Conservation (phyloP, 2,113 vertebrate genomes). For the Nannospalax galili region DNA sequence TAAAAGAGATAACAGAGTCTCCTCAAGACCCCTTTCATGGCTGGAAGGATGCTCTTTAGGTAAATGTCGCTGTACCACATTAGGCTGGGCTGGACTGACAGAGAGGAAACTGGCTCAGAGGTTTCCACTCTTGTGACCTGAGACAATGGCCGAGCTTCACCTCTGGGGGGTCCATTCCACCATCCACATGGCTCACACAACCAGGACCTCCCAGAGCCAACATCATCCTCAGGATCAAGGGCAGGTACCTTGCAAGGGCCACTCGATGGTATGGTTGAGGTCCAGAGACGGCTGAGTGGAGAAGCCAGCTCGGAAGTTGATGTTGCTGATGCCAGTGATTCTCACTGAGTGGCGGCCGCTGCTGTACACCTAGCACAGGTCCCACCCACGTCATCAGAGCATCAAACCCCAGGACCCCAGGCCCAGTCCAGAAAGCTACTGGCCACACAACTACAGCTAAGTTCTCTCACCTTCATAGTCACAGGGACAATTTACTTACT, state of each 20-base stretch:
- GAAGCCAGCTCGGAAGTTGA: constrained; percentile 93
- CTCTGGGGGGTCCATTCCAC: rapidly evolving
- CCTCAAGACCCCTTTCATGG: background rate
- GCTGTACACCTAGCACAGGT: constrained; percentile 88
- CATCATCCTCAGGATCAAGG: rapidly evolving
- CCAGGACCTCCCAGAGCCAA: too few relatives aligned
- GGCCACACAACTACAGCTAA: background rate
- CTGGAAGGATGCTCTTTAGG: background rate
- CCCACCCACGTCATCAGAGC: rapidly evolving
- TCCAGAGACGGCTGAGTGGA: constrained; percentile 87
- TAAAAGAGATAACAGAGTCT: background rate
- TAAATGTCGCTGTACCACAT: background rate
- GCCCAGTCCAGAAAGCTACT: rapidly evolving
- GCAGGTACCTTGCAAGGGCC: constrained; percentile 90
- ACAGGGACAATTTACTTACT: too few relatives aligned
- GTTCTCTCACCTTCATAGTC: background rate
- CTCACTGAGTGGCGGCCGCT: constrained; percentile 93
- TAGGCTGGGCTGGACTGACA: background rate
- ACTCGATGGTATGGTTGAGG: constrained; percentile 88
- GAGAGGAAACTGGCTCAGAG: background rate
- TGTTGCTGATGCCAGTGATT: constrained; percentile 92
- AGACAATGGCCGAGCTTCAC: background rate
- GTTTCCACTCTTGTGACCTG: background rate
- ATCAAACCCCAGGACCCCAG: background rate
- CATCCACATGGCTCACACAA: background rate